Base-by-base conservation (phyloP, 2,888 invertebrate species). In the Lycophotia porphyrea region DNA sequence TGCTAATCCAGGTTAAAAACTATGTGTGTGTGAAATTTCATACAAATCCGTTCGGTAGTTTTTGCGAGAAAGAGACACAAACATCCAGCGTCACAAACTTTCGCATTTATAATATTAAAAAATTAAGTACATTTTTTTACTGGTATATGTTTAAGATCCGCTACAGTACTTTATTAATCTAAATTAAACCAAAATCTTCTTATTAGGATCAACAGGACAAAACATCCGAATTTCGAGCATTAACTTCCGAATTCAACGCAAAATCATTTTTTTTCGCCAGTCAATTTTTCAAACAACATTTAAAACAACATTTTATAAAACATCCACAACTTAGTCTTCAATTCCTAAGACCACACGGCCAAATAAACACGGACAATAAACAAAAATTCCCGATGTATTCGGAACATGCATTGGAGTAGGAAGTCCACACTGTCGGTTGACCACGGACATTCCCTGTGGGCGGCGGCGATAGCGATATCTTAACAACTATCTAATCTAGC, bases 401-500 rank as follows among this genome's bases (percentile, higher is more conserved):
- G 66, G 58, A 65, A 82, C 81, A 81, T 66, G 82, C 85, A 78
- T 69, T 76, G 71, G 80, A 86, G 76, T 90, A 92, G 92, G 92
- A 92, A 92, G 91, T 92, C 84, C 88, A 88, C 82, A 84, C 85
- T 69, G 74, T 65, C 81, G 78, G 78, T 71, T 65, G 75, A 84
- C 79, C 81, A 74, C 81, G 87, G 85, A 88, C 88, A 89, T 88
- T 86, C 89, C 84, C 85, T 85, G 93, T 93, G 92, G 93, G 93
- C 92, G 93, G 92, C 80, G 74, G 87, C 81, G 87, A 87, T 87
- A 87, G 80, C 55, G 68, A 90, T 92, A 93, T 93, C 93, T 91
- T 88, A 91, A 89, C 90, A 88, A 85, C 88, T 90, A 92, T 92
- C 91, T 90, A 84, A 87, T 87, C 87, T 88, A 87, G 87, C 84